Conservation (phyloP, 2,888 invertebrate genomes). For the Protodeltote pygarga region DNA sequence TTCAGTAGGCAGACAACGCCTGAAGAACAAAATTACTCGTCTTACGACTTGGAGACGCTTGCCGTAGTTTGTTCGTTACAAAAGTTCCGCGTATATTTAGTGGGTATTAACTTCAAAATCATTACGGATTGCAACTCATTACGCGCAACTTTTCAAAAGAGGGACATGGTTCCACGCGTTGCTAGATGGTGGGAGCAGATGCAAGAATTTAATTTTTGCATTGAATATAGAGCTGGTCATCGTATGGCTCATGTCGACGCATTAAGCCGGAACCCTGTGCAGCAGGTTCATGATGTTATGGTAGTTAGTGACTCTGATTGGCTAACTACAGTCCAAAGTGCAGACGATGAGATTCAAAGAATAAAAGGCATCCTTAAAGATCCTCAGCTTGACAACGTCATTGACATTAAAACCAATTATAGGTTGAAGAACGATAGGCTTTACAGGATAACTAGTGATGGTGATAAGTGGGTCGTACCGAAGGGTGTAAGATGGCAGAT, state of each 20-base stretch:
- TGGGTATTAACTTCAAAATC: neutral
- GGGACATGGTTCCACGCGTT: no score
- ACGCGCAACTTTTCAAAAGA: neutral
- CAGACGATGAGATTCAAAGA: constrained; percentile 9
- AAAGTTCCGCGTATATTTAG: neutral
- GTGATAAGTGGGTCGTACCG: constrained; percentile 3
- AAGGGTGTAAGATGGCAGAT: constrained; percentile 49
- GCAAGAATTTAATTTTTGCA: no score
- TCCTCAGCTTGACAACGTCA: neutral
- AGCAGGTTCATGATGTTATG: no score
- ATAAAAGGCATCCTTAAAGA: constrained; percentile 5
- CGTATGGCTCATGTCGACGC: no score
- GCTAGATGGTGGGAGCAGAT: neutral
- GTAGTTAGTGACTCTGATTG: no score
- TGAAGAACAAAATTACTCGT: neutral
- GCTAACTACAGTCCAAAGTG: constrained; percentile 6
- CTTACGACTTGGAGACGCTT: neutral
- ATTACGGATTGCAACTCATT: neutral
- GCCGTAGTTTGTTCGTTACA: neutral
- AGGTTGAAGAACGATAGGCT: constrained; percentile 2
- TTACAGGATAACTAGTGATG: neutral
- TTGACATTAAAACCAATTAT: constrained; percentile 9
- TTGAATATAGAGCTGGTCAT: no score
- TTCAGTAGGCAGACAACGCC: no score
- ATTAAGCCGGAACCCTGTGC: no score